Percentiles rank a stretch among this genome's conserved stretches.
phyloP scores from a whole-genome alignment of 2,113 vertebrate genomes.

The Perca schrenkii region DNA sequence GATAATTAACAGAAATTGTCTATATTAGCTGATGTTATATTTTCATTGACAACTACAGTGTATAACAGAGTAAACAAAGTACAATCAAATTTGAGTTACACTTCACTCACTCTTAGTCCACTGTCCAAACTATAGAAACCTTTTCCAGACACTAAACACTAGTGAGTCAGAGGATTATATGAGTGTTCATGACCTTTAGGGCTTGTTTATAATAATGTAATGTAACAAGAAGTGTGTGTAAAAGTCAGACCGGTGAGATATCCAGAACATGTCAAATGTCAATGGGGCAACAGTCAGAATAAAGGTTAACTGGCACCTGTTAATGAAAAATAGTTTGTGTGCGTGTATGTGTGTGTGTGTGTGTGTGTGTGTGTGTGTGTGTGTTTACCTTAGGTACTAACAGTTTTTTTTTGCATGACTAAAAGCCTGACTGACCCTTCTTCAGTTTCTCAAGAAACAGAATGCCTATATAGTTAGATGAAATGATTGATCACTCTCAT shows the following conservation, averaged over 20 bases:
- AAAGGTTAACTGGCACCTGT: not conserved
- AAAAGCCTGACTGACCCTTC: not conserved
- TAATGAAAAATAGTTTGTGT: not conserved
- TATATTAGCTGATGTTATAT: not conserved
- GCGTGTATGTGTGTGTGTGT: no score
- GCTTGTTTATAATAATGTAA: constrained; percentile 12
- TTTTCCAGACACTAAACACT: constrained; percentile 16
- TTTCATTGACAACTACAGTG: constrained; percentile 1
- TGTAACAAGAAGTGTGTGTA: constrained; percentile 45
- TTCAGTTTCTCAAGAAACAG: not conserved
- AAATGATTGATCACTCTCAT: not conserved
- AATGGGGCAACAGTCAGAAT: not conserved
- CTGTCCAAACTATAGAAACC: not conserved
- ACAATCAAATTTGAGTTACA: constrained; percentile 1
- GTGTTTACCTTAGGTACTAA: no score
- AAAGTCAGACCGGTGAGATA: not conserved
- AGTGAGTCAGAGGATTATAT: not conserved
- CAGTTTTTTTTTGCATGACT: not conserved
- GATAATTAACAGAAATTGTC: constrained; percentile 22
- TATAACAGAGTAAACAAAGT: constrained; percentile 18
- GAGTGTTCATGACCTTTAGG: constrained; percentile 5
- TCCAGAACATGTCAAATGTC: not conserved
- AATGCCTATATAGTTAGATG: not conserved
- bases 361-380: no score
- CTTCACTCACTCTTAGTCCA: not conserved